Base-by-base conservation (phyloP, 1,140 invertebrate genomes). In the Prorops nasuta region DNA sequence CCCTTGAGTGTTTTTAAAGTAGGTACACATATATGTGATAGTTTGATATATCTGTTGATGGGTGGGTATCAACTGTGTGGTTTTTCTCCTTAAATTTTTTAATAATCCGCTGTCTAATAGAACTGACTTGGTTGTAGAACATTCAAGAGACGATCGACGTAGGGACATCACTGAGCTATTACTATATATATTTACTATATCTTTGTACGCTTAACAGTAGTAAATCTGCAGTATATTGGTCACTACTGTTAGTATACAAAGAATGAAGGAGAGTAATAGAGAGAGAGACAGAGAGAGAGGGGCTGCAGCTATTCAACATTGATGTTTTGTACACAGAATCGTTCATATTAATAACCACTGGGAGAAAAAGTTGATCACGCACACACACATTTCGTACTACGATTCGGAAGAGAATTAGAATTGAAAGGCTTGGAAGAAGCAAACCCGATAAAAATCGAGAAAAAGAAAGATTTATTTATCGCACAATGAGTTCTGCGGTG, bases 401-500 rank as follows among this genome's bases (percentile, higher is more conserved):
- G 20, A 15, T 19, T 48, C 28, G 31, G 6, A 14, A 20, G 10
- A 16, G 10, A 48, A 38, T 37, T 34, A 17, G 16, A 35, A 36
- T 44, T 44, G 34, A n/a, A n/a, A n/a, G n/a, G n/a, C n/a, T n/a
- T 38, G 19, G n/a, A 44, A 40, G 32, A 14, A 24, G 34, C 18
- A 17, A 14, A 35, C 9, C n/a, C 14, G 35, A n/a, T 37, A 39
- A 37, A 8, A 8, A 20, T 2, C 34, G n/a, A n/a, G n/a, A n/a
- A n/a, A n/a, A n/a, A n/a, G n/a, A n/a, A n/a, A n/a, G n/a, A 4
- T 12, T 35, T 20, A 21, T 28, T 6, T 40, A 3, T 19, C 43
- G 7, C 2, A 66, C 16, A 35, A 75, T 74, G 72, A 75, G 69
- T 57, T 74, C 71, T 36, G 57, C 69, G 31, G 55, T 75, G 39